phyloP scores from a whole-genome alignment of 2,797 vertebrate genomes.

The Pelodytes ibericus region DNA sequence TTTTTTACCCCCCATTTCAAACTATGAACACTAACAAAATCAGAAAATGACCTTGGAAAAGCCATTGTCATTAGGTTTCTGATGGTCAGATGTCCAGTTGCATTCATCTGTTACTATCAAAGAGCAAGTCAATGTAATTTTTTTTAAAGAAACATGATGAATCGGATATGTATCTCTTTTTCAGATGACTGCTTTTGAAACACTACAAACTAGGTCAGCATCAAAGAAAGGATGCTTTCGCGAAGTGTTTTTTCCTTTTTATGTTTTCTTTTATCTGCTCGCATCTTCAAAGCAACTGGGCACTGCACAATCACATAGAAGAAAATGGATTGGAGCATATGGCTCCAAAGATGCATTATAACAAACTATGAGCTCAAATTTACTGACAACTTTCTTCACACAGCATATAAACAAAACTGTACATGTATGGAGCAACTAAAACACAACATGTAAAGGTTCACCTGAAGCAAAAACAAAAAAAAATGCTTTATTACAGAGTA shows the following conservation, averaged over 20 bases:
- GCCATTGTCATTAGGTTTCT: slow-evolving; percentile 32
- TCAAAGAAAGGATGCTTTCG: slow-evolving; percentile 5
- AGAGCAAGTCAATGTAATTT: background rate
- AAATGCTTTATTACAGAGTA: no score
- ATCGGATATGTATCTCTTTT: slow-evolving; percentile 36
- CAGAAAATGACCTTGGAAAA: no score
- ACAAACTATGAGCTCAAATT: slow-evolving; percentile 12
- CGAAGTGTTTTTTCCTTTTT: background rate
- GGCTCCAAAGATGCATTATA: slow-evolving; percentile 22
- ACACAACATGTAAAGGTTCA: no score
- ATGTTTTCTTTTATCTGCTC: slow-evolving; percentile 17
- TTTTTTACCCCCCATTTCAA: no score
- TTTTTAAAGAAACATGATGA: background rate
- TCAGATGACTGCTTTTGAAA: background rate
- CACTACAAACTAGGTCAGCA: slow-evolving; percentile 38
- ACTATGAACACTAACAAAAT: no score
- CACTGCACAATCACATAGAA: slow-evolving; percentile 46
- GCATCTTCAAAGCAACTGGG: slow-evolving; percentile 33
- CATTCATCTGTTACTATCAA: background rate
- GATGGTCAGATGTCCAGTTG: slow-evolving; percentile 28
- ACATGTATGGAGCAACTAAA: no score
- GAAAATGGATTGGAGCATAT: slow-evolving; percentile 38
- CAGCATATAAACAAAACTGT: slow-evolving; percentile 19
- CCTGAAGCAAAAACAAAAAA: no score
- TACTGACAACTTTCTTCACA: background rate